Evolutionary conservation across 2,797 vertebrate species (phyloP), one percentile per base, ranked within the genome.

Genomic region (Ataeniobius toweri): DNA sequence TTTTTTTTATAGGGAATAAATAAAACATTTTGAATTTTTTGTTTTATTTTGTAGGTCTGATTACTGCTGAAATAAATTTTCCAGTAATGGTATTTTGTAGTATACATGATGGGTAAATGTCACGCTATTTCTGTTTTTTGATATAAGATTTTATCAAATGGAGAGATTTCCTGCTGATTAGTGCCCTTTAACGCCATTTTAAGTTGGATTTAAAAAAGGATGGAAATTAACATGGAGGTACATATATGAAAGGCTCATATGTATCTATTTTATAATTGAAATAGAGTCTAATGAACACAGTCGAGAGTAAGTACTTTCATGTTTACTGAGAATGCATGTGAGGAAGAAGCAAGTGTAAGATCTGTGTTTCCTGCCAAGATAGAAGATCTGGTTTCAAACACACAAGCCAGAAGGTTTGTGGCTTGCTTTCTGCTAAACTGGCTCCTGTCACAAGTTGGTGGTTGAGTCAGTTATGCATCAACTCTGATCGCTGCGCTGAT

Each of bases 341-440:
- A 81, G 65, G 61, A 55, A 73, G 70, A 80, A 68, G 61, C 10
- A 26, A n/a, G 70, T 10, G 68, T 80, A 71, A 68, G 68, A 80
- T 82, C 36, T 46, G 63, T 24, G 44, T 76, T 92, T 92, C 91
- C 91, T 89, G 89, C 31, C 8, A 7, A 88, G 88, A 89, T 89
- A 51, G 71, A 72, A 63, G 77, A 74, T 78, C 53, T 83, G 75
- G 53, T 80, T 79, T 80, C 65, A 70, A 8, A 87, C 71, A 76
- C 13, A 39, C 50, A 46, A 73, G 74, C 79, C 71, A 50, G 56
- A 70, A 48, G 75, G 77, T 79, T 82, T 91, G 89, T 83, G 89
- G 91, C 51, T 84, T 84, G 2, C 22, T 72, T 88, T 91, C 87
- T 90, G 83, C 85, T 74, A 28, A 76, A 50, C 48, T 8, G 3